Evolutionary conservation across 2,113 vertebrate species (phyloP), one percentile per base, ranked within the genome.

Genomic region (Lepus americanus): DNA sequence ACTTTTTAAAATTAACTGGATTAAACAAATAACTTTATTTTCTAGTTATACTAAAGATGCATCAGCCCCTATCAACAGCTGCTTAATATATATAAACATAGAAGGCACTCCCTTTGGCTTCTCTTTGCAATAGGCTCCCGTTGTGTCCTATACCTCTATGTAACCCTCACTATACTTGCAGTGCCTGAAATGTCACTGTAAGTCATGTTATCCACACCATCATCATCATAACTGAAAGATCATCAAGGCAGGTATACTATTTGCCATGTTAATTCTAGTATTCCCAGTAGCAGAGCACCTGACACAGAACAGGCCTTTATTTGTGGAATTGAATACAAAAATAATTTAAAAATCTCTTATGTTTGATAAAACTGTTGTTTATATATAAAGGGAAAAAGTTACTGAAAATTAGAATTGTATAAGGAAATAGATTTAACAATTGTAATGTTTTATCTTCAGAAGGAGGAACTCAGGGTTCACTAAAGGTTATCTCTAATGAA

Each of bases 401-500:
- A 96, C 64, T 67, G 20, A 94, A 97, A 86, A 92, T 22, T 95
- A 85, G 51, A 95, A 95, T 29, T 89, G 63, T 49, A 84, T 92
- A 70, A 79, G 89, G 70, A 94, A 91, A 73, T 44, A 87, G 10
- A 89, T 93, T 4, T 89, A 94, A 53, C 44, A 90, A 96, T 17
- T 90, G 76, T 90, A 78, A 80, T 59, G 64, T 93, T 3, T 31
- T 80, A 89, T 95, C 33, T 93, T 96, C 78, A 84, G 66, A 90
- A 91, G 93, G 76, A 94, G 29, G 44, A 96, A 96, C 16, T 78
- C 90, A 93, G 91, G 14, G 90, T 95, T 77, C 90, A 89, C 29
- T 85, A 88, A 94, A 64, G 20, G 5, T 61, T 88, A 16, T 49
- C 44, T 77, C 39, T 87, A 90, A 85, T 77, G 39, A 94, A 90